These are phyloP conservation scores for Stichodactyla helianthus DNA, from an alignment of 64 coral and sea anemone genomes.

Conservation along the genomic window DNA sequence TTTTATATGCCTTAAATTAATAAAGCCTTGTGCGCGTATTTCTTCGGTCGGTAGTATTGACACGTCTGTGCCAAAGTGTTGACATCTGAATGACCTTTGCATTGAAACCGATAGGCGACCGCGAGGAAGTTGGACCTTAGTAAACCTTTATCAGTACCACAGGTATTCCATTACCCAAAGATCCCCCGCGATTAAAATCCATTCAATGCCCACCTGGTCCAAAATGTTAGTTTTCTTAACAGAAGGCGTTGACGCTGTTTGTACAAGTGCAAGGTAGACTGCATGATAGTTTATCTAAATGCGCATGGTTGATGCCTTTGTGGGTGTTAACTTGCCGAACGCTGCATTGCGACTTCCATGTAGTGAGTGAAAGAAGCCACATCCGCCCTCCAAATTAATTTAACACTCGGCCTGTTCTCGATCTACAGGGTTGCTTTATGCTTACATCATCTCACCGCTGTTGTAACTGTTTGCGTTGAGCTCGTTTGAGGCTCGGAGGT, in stretches of 20 bases:
- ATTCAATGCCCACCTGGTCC: background rate
- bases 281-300: background rate
- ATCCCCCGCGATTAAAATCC: background rate
- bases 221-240: background rate
- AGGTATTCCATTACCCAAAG: conserved; percentile 6
- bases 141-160: background rate
- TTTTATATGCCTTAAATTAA: no score
- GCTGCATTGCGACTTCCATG: background rate
- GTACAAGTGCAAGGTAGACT: background rate
- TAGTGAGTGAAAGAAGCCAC: conserved; percentile 5
- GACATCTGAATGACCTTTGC: background rate
- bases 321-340: conserved; percentile 17
- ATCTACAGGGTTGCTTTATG: background rate
- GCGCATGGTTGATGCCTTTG: background rate
- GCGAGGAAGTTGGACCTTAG: background rate
- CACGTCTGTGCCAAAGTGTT: background rate
- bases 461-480: background rate
- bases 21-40: background rate
- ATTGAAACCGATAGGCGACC: background rate
- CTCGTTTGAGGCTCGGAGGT: background rate
- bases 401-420: background rate
- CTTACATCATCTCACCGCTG: background rate
- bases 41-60: background rate
- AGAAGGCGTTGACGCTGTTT: background rate
- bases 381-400: background rate